Evolutionary conservation across 2,888 invertebrate genomes (phyloP), one percentile per base, ranked within the genome.

Genomic region (Odontocerum albicorne): DNA sequence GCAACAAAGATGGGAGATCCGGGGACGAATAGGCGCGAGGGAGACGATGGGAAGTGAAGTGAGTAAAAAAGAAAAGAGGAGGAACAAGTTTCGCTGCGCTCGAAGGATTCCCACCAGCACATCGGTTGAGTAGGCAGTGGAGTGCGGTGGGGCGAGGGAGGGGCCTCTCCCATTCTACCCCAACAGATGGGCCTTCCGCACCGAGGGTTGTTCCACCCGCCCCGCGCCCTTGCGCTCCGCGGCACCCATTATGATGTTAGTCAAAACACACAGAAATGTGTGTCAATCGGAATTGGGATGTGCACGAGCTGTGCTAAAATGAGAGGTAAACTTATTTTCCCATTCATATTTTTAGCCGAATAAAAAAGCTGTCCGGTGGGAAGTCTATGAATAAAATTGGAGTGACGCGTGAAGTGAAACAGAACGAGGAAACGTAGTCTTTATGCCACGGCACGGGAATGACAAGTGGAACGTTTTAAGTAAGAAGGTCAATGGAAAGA

Each of bases 181-280:
- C 53, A 42, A 53, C 57, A 49, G 53, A 49, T 45, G 46, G 57
- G 36, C 39, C 39, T 45, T 43, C 45, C 35, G 67, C 68, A 65
- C 69, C 70, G 70, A 68, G 69, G 65, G 70, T 67, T 22, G 32
- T 12, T 13, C n/a, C n/a, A n/a, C n/a, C n/a, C n/a, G n/a, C n/a
- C n/a, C n/a, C 17, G 31, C 32, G 43, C 31, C 33, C 42, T 71
- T 72, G 67, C 67, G 67, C 68, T 59, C 66, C 68, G 66, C 69
- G 68, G 64, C 35, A 35, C 35, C 35, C 35, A 35, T 35, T 35
- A n/a, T 17, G 19, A 17, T n/a, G 32, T 44, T 44, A 32, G 32
- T 44, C 44, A 31, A 44, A 44, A 12, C 17, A 17, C 27, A n/a
- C n/a, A n/a, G n/a, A n/a, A n/a, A n/a, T n/a, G n/a, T n/a, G n/a